phyloP scores from a whole-genome alignment of 2,113 vertebrate genomes.

The Platysteira castanea region DNA sequence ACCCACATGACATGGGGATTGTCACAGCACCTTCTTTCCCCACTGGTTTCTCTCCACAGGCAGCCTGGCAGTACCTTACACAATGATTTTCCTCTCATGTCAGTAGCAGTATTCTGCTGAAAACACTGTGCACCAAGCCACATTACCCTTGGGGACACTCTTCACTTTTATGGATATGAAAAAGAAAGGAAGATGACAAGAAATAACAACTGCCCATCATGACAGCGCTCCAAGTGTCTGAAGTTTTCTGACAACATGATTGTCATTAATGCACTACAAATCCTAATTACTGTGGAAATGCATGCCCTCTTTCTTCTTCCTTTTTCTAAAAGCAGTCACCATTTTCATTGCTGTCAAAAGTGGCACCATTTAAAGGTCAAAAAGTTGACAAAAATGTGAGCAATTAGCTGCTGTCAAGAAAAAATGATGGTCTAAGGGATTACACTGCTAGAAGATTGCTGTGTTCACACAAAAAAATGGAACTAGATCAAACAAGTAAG shows the following conservation, averaged over 20 bases:
- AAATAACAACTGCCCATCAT: neutral
- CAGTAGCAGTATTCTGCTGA: neutral
- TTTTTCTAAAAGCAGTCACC: neutral
- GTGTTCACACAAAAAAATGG: neutral
- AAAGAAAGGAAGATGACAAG: neutral
- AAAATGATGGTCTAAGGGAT: neutral
- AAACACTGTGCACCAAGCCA: neutral
- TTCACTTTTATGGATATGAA: neutral
- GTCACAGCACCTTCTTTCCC: neutral
- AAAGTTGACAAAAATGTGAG: conserved; percentile 4
- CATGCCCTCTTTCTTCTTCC: neutral
- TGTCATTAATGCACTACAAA: conserved; percentile 26
- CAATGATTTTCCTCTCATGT: neutral
- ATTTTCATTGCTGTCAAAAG: conserved; percentile 3
- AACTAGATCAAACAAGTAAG: neutral
- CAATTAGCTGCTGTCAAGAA: conserved; percentile 10
- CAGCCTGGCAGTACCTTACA: neutral
- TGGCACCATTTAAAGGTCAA: neutral
- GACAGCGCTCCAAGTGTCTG: neutral
- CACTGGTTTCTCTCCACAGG: neutral
- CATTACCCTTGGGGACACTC: neutral
- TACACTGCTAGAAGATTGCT: neutral
- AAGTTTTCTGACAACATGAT: conserved; percentile 10
- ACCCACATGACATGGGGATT: rapidly evolving
- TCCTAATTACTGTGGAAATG: conserved; percentile 28